A percentile compares a stretch with the other conserved stretches of the same genome.
Evolutionary conservation across 2,113 vertebrate genomes (phyloP).

Genomic region (Chloropsis cyanopogon): DNA sequence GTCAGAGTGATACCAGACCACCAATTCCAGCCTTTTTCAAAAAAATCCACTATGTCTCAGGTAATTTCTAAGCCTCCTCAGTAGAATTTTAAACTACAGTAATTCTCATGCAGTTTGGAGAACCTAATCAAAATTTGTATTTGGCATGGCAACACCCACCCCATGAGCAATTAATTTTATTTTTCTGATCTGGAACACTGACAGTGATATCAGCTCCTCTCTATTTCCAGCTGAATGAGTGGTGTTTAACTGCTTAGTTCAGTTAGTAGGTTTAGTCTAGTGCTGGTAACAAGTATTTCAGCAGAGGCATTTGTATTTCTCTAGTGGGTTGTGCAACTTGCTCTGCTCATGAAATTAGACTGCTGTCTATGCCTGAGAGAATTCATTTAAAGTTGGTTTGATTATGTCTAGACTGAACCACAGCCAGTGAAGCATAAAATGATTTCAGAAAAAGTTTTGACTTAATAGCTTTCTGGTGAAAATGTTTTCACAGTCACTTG

Average conservation of each 20-base stretch:
- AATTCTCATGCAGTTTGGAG: not conserved
- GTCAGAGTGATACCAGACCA: not conserved
- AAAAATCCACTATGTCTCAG: not conserved
- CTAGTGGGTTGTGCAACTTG: not conserved
- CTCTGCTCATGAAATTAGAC: slow-evolving; percentile 17
- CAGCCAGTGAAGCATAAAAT: slow-evolving; percentile 26
- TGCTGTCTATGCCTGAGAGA: slow-evolving; percentile 8
- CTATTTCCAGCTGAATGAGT: not conserved
- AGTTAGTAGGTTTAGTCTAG: not conserved
- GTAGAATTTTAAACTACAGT: not conserved
- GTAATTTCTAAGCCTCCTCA: not conserved
- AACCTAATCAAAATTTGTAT: not conserved
- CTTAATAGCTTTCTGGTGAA: slow-evolving; percentile 21
- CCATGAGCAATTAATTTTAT: not conserved
- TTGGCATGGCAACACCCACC: not conserved
- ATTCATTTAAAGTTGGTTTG: slow-evolving; percentile 35
- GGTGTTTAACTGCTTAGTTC: not conserved
- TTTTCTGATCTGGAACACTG: not conserved
- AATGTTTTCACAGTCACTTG: not conserved
- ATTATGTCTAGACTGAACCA: slow-evolving; percentile 23
- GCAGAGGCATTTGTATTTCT: not conserved
- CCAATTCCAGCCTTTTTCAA: not conserved
- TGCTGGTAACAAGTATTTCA: not conserved
- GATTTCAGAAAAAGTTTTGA: slow-evolving; percentile 35
- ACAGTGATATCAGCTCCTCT: not conserved